phyloP scores from a whole-genome alignment of 1,140 invertebrate genomes.

The Listronotus oregonensis region DNA sequence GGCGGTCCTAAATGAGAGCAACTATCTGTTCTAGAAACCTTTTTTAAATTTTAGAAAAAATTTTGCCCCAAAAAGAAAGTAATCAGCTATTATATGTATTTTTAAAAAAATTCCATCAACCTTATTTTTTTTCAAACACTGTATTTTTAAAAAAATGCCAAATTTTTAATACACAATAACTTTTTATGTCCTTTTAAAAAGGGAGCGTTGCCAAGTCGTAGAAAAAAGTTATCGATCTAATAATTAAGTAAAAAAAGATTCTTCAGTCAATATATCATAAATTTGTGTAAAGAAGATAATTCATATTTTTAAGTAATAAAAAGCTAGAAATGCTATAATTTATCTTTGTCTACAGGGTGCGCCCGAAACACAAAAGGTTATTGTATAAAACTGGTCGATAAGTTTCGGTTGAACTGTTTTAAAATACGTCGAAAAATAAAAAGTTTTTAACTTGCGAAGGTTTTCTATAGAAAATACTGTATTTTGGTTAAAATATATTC shows the following conservation, averaged over 20 bases:
- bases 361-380: conserved; percentile 5
- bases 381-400: not conserved
- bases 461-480: not conserved
- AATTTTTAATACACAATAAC: not conserved
- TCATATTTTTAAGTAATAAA: conserved; percentile 22
- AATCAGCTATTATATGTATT: too few relatives aligned
- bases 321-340: conserved; percentile 17
- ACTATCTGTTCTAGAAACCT: too few relatives aligned
- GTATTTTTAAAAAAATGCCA: not conserved
- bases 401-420: not conserved
- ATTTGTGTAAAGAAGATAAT: conserved; percentile 29
- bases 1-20: too few relatives aligned
- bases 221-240: conserved; percentile 4
- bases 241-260: conserved; percentile 19
- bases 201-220: not conserved
- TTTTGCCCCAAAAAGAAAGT: too few relatives aligned
- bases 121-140: too few relatives aligned
- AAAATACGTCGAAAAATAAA: conserved; percentile 3
- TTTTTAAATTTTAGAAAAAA: too few relatives aligned
- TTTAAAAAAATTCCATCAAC: too few relatives aligned
- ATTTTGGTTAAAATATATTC: not conserved
- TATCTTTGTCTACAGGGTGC: conserved; percentile 13
- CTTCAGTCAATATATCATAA: conserved; percentile 27
- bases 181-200: not conserved
- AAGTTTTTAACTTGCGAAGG: not conserved